Evolutionary conservation across 2,888 invertebrate species (phyloP).

Genomic region (Drosophila phalerata): DNA sequence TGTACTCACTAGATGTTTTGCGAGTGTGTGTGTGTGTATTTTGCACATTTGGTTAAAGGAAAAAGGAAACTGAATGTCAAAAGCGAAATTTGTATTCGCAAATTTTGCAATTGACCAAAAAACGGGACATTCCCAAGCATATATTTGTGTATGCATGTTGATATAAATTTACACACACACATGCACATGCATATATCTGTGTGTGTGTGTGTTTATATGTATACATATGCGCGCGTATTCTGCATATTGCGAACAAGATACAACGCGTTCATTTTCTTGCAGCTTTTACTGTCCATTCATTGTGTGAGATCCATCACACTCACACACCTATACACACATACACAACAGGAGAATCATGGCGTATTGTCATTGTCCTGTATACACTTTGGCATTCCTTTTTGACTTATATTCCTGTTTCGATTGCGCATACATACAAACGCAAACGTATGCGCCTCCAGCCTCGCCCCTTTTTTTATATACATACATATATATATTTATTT

Average conservation of each 20-base stretch:
- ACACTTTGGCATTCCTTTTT: conserved; percentile 26
- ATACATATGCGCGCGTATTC: conserved; percentile 66
- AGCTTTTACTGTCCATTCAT: conserved; percentile 52
- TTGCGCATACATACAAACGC: conserved; percentile 39
- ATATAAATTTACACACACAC: not conserved
- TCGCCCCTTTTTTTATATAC: conserved; percentile 39
- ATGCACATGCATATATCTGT: conserved; percentile 26
- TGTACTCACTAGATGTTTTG: conserved; percentile 58
- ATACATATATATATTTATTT: too few species aligned
- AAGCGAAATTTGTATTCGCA: conserved; percentile 19
- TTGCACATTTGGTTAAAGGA: conserved; percentile 41
- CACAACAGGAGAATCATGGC: conserved; percentile 14
- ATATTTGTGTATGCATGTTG: conserved; percentile 22
- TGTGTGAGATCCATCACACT: conserved; percentile 47
- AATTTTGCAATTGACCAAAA: conserved; percentile 10
- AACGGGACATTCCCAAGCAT: conserved; percentile 12
- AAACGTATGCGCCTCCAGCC: conserved; percentile 32
- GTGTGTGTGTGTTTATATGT: conserved; percentile 2
- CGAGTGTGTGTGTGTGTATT: conserved; percentile 27
- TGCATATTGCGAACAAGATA: conserved; percentile 60
- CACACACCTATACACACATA: conserved; percentile 4
- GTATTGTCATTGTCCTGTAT: conserved; percentile 57
- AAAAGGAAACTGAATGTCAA: conserved; percentile 57
- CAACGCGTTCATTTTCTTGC: conserved; percentile 54
- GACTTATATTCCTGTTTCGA: conserved; percentile 35